Evolutionary conservation across 2,888 invertebrate genomes (phyloP), one percentile per base, ranked within the genome.

Genomic region (Caenorhabditis wallacei): DNA sequence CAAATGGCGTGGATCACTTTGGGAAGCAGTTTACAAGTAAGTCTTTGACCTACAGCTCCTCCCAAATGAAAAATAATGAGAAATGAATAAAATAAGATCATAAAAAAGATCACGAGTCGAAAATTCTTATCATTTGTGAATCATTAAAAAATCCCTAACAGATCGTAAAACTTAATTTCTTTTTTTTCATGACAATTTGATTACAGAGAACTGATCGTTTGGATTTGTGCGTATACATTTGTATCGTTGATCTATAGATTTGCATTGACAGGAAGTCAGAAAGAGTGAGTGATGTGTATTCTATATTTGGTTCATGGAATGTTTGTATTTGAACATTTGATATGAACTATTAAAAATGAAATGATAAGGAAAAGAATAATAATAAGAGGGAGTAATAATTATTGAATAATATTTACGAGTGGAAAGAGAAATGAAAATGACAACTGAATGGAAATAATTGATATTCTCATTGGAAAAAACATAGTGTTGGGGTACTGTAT

Each of bases 1-100:
- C 68, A 84, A 82, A 72, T 86, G 86, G 86, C 69, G 84, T 18
- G 86, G 86, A 40, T 84, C 84, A 1, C 59, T 86, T 3, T 86
- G 86, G 86, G 66, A 86, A 64, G 86, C 86, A 10, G 72, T 84
- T 43, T 82, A 76, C 75, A 76, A 70, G 81, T 81, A 46, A 81
- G 75, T 76, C 18, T 13, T 26, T 48, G 35, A 51, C 35, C 35
- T 48, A 40, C 57, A 8, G 40, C 40, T 57, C 26, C 53, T 46
- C 59, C 54, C 53, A 66, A 51, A 37, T 59, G 20, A 35, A 35
- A 40, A 40, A 35, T 35, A 18, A 48, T 48, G 18, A 48, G n/a
- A 46, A 54, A 54, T 54, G 59, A 54, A 68, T 37, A 10, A 20
- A 24, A 20, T 35, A 24, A 13, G 40, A 43, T 56, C 61, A 56